These are phyloP conservation scores for Polia nebulosa DNA, from an alignment of 2,888 invertebrate species.

Conservation along the genomic window DNA sequence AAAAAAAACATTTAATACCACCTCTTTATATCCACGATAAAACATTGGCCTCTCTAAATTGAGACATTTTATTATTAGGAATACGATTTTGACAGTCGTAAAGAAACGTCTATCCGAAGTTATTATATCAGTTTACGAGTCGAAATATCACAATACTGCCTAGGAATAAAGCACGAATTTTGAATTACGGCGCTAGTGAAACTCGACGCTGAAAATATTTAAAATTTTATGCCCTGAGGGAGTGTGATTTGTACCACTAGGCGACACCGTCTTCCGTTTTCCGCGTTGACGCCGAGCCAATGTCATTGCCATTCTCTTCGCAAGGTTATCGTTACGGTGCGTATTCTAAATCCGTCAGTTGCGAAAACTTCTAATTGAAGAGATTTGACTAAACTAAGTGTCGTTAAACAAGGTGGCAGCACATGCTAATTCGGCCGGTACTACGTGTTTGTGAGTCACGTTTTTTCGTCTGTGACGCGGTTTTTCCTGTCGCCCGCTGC, in stretches of 20 bases:
- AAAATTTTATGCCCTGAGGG: slow-evolving; percentile 56
- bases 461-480: slow-evolving; percentile 88
- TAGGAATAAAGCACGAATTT: slow-evolving; percentile 70
- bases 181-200: slow-evolving; percentile 59
- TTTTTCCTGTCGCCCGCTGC: slow-evolving; percentile 83
- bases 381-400: slow-evolving; percentile 38
- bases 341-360: slow-evolving; percentile 70
- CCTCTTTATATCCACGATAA: slow-evolving; percentile 85
- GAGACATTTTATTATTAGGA: slow-evolving; percentile 90
- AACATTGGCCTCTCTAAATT: slow-evolving; percentile 88
- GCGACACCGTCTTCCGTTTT: slow-evolving; percentile 79
- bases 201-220: slow-evolving; percentile 59
- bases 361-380: slow-evolving; percentile 69
- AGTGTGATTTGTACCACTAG: slow-evolving; percentile 69
- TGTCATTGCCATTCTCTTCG: slow-evolving; percentile 87
- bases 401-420: slow-evolving; percentile 69
- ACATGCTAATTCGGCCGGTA: slow-evolving; percentile 65
- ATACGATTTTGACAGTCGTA: slow-evolving; percentile 89
- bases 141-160: slow-evolving; percentile 81
- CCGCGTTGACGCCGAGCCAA: slow-evolving; percentile 82
- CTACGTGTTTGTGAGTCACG: slow-evolving; percentile 79
- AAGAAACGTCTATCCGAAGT: slow-evolving; percentile 82
- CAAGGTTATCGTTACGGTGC: slow-evolving; percentile 78
- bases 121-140: slow-evolving; percentile 88
- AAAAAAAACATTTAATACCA: slow-evolving; percentile 81